These are phyloP conservation scores for Pheosia tremula DNA, from an alignment of 2,888 invertebrate species.

Conservation along the genomic window DNA sequence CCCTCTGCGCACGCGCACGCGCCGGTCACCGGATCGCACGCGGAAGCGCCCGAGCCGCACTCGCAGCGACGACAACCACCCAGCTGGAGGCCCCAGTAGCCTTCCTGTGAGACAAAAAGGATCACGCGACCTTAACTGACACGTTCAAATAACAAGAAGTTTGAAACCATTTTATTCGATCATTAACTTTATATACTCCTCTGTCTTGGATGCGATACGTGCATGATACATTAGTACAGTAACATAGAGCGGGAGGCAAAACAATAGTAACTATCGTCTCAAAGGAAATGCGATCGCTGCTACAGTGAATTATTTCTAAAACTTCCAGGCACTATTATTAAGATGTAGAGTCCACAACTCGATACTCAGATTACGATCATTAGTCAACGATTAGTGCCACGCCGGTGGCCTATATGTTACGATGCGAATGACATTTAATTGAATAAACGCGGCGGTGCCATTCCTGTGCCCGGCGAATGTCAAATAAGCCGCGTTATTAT, in stretches of 20 bases:
- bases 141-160: no score
- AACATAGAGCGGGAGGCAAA: no score
- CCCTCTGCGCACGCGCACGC: slow-evolving; percentile 92
- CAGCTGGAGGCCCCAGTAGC: slow-evolving; percentile 91
- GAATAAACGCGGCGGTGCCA: slow-evolving; percentile 26
- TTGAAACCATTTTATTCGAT: no score
- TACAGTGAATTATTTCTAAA: no score
- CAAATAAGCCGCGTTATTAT: slow-evolving; percentile 47
- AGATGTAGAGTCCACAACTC: not conserved
- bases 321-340: no score
- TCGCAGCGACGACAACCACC: slow-evolving; percentile 93
- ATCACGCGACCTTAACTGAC: not conserved
- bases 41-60: slow-evolving; percentile 89
- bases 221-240: no score
- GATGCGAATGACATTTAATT: slow-evolving; percentile 52
- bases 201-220: no score
- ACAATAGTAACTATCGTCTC: no score
- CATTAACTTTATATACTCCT: no score
- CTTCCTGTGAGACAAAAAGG: slow-evolving; percentile 72
- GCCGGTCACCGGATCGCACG: slow-evolving; percentile 91
- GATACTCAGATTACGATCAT: not conserved
- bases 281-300: no score
- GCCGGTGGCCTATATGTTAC: slow-evolving; percentile 29
- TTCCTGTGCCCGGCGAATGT: slow-evolving; percentile 21
- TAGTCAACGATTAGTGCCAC: not conserved